phyloP scores from a whole-genome alignment of 2,797 vertebrate species.

The Masticophis lateralis region DNA sequence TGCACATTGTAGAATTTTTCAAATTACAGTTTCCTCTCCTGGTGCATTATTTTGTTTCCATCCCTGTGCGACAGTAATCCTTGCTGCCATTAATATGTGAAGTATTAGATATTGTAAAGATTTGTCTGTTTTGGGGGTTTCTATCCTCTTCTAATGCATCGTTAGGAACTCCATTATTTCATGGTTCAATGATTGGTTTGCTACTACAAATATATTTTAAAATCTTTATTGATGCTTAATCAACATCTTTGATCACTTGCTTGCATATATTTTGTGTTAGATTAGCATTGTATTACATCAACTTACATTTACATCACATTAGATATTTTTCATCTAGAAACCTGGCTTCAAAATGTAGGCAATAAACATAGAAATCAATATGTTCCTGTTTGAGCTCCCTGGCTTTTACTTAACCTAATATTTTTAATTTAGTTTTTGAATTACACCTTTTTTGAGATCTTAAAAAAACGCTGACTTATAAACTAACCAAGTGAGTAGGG shows the following conservation, averaged over 20 bases:
- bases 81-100: too few relatives aligned
- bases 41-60: too few relatives aligned
- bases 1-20: too few relatives aligned
- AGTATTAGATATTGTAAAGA: too few relatives aligned
- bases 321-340: background rate
- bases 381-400: background rate
- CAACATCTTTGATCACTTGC: background rate
- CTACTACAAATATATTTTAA: background rate
- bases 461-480: background rate
- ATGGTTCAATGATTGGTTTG: background rate
- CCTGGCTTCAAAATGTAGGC: background rate
- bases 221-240: background rate
- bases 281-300: background rate
- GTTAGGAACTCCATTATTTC: background rate
- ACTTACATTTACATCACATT: background rate
- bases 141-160: background rate
- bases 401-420: background rate
- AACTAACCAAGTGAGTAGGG: background rate
- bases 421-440: background rate
- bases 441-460: background rate
- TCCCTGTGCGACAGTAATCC: too few relatives aligned
- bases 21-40: too few relatives aligned
- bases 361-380: background rate
- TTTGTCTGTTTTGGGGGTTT: background rate
- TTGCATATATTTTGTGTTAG: background rate